phyloP scores from a whole-genome alignment of 2,888 invertebrate genomes.

The Agrilus mali region DNA sequence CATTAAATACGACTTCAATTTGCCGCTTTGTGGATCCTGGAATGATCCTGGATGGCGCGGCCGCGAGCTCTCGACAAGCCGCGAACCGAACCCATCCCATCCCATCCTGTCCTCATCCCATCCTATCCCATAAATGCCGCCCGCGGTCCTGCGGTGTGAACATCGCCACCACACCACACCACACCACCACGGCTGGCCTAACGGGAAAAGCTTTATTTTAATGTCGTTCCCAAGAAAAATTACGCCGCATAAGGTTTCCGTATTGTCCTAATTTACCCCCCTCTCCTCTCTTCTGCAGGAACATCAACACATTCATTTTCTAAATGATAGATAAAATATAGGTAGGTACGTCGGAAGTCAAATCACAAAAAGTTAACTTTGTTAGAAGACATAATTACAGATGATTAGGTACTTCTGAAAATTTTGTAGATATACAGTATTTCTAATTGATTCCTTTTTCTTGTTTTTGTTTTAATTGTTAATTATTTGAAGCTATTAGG shows the following conservation, averaged over 20 bases:
- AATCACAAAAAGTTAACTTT: no score
- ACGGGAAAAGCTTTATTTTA: conserved; percentile 15
- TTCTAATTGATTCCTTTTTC: no score
- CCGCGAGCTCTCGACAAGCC: conserved; percentile 27
- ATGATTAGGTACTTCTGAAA: no score
- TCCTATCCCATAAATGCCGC: conserved; percentile 7
- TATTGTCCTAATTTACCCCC: background rate
- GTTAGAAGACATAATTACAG: no score
- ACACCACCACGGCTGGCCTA: no score
- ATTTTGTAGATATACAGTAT: no score
- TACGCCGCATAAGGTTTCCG: background rate
- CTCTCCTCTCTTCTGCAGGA: no score
- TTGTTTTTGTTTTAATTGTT: no score
- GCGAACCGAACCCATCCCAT: conserved; percentile 17
- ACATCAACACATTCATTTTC: no score
- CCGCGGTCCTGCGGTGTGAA: conserved; percentile 19
- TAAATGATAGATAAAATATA: no score
- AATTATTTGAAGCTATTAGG: no score
- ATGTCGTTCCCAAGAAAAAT: conserved; percentile 10
- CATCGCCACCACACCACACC: conserved; percentile 1
- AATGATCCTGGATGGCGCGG: conserved; percentile 26
- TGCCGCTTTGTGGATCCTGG: conserved; percentile 38
- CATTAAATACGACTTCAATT: conserved; percentile 42
- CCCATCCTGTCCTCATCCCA: background rate
- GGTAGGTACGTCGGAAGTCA: no score